Conservation (phyloP, 2,113 vertebrate species). For the Ictidomys tridecemlineatus region DNA sequence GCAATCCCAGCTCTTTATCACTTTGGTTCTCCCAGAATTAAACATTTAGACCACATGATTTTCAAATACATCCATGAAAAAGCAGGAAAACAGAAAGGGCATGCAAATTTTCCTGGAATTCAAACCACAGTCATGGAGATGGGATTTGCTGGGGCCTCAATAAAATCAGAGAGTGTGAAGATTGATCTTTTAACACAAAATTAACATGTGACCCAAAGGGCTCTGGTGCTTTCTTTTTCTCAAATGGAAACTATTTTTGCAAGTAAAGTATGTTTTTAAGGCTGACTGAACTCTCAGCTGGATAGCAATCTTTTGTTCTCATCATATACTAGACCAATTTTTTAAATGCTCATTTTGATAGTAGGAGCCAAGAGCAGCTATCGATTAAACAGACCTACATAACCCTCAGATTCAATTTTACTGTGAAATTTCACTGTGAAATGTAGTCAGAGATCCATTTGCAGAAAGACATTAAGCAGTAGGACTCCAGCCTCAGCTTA, state of each 20-base stretch:
- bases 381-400: slow-evolving; percentile 53
- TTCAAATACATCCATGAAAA: slow-evolving; percentile 62
- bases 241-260: slow-evolving; percentile 43
- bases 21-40: slow-evolving; percentile 65
- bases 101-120: slow-evolving; percentile 50
- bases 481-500: background rate
- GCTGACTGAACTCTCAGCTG: slow-evolving; percentile 20
- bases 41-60: slow-evolving; percentile 62
- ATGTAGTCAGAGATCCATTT: slow-evolving; percentile 7
- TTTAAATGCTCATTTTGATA: slow-evolving; percentile 64
- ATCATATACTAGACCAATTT: slow-evolving; percentile 40
- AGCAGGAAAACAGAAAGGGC: slow-evolving; percentile 56
- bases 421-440: slow-evolving; percentile 68
- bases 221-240: background rate
- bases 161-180: slow-evolving; percentile 51
- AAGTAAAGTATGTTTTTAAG: slow-evolving; percentile 59
- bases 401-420: slow-evolving; percentile 51
- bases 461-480: slow-evolving; percentile 57
- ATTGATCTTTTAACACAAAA: slow-evolving; percentile 63
- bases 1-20: slow-evolving; percentile 63
- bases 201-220: slow-evolving; percentile 40
- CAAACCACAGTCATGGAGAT: slow-evolving; percentile 7
- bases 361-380: slow-evolving; percentile 60
- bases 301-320: slow-evolving; percentile 44
- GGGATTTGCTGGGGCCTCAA: background rate